phyloP scores from a whole-genome alignment of 2,113 vertebrate genomes.

The Muntiacus reevesi region DNA sequence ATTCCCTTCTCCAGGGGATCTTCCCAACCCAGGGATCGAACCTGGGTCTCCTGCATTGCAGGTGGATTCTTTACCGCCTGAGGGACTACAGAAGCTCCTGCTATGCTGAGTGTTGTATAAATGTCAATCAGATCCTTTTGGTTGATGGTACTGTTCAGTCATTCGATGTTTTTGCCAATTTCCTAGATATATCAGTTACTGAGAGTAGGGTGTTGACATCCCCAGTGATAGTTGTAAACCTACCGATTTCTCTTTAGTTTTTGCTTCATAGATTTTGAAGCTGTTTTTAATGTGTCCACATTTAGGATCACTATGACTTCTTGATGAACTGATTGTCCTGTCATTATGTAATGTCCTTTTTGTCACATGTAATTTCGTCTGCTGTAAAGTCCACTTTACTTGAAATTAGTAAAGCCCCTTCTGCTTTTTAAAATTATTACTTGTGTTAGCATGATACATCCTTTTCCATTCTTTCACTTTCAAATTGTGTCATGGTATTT shows the following conservation, averaged over 20 bases:
- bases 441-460: not conserved
- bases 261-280: not conserved
- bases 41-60: not conserved
- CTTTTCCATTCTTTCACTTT: not conserved
- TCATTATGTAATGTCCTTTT: not conserved
- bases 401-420: not conserved
- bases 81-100: not conserved
- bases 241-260: not conserved
- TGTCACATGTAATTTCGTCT: not conserved
- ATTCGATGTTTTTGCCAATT: not conserved
- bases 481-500: not conserved
- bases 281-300: not conserved
- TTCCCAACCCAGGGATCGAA: not conserved
- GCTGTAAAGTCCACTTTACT: not conserved
- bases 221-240: not conserved
- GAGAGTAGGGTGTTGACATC: not conserved
- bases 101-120: not conserved
- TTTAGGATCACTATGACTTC: not conserved
- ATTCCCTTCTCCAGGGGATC: not conserved
- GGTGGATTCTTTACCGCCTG: not conserved
- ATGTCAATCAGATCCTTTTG: not conserved
- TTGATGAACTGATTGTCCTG: not conserved
- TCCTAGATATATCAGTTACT: not conserved
- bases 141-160: not conserved
- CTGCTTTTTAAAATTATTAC: not conserved